These are phyloP conservation scores for Latheticus oryzae DNA, from an alignment of 2,888 invertebrate species.

Conservation along the genomic window DNA sequence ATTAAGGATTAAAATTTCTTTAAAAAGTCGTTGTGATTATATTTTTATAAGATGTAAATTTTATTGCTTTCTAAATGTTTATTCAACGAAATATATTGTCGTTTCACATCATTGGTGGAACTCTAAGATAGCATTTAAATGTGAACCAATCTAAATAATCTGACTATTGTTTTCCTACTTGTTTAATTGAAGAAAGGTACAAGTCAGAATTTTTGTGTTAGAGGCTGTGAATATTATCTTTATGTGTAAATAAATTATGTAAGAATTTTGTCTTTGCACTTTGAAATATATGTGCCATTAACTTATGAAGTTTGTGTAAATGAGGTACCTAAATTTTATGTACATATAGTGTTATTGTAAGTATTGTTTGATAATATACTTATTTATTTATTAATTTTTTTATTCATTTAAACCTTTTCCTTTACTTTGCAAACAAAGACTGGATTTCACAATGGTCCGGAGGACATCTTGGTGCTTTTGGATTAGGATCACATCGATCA, in stretches of 20 bases:
- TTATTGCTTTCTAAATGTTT: conserved; percentile 34
- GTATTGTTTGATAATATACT: conserved; percentile 60
- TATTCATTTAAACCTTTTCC: conserved; percentile 3
- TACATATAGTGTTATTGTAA: conserved; percentile 56
- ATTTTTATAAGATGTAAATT: conserved; percentile 35
- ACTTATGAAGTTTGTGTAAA: conserved; percentile 56
- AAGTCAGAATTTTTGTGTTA: conserved; percentile 53
- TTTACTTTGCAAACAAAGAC: conserved; percentile 13
- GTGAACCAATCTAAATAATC: conserved; percentile 32
- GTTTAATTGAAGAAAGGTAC: conserved; percentile 28
- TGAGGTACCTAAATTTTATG: conserved; percentile 50
- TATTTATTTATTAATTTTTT: conserved; percentile 57
- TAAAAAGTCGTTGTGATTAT: conserved; percentile 36
- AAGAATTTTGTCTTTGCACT: conserved; percentile 53
- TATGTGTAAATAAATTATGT: conserved; percentile 49
- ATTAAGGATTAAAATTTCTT: conserved; percentile 24
- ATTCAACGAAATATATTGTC: conserved; percentile 6
- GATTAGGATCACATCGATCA: conserved; percentile 56
- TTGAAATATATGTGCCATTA: conserved; percentile 59
- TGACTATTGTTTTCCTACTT: conserved; percentile 27
- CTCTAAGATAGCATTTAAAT: conserved; percentile 30
- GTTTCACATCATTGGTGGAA: conserved; percentile 8
- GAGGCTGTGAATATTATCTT: conserved; percentile 61
- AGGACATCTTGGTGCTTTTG: conserved; percentile 54
- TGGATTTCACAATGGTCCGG: conserved; percentile 41